Conservation (phyloP, 1,140 invertebrate species). For the Leptopilina clavipes region DNA sequence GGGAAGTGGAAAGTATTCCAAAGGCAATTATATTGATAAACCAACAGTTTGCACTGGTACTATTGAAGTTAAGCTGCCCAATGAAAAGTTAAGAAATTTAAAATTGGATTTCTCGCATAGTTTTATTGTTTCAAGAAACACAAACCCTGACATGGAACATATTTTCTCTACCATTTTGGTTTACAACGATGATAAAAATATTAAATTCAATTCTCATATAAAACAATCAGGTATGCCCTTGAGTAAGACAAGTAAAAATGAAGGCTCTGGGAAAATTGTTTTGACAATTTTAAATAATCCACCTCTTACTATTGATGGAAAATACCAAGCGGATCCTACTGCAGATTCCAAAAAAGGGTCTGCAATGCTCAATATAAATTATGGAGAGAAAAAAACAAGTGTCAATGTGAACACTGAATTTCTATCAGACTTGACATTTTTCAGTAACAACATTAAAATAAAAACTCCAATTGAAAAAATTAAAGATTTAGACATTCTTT, state of each 20-base stretch:
- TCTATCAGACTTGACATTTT: slow-evolving; percentile 45
- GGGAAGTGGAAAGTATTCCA: slow-evolving; percentile 70
- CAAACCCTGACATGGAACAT: slow-evolving; percentile 54
- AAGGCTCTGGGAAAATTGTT: slow-evolving; percentile 37
- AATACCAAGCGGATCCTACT: slow-evolving; percentile 69
- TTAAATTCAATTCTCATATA: slow-evolving; percentile 62
- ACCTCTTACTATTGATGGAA: slow-evolving; percentile 59
- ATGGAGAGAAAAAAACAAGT: slow-evolving; percentile 56
- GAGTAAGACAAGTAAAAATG: slow-evolving; percentile 16
- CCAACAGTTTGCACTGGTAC: slow-evolving; percentile 68
- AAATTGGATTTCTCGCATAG: slow-evolving; percentile 64
- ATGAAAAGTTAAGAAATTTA: slow-evolving; percentile 74
- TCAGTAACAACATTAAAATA: slow-evolving; percentile 54
- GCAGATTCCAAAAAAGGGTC: slow-evolving; percentile 63
- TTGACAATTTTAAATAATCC: slow-evolving; percentile 40
- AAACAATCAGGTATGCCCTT: slow-evolving; percentile 49
- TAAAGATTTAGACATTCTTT: slow-evolving; percentile 75
- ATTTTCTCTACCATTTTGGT: slow-evolving; percentile 60
- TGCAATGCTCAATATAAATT: slow-evolving; percentile 48
- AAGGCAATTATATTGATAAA: slow-evolving; percentile 58
- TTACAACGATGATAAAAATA: slow-evolving; percentile 76
- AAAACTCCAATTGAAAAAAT: slow-evolving; percentile 73
- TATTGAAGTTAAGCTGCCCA: slow-evolving; percentile 72
- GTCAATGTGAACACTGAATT: slow-evolving; percentile 49
- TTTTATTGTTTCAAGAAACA: slow-evolving; percentile 51